phyloP scores from a whole-genome alignment of 2,113 vertebrate species.

The Dromaius novaehollandiae region DNA sequence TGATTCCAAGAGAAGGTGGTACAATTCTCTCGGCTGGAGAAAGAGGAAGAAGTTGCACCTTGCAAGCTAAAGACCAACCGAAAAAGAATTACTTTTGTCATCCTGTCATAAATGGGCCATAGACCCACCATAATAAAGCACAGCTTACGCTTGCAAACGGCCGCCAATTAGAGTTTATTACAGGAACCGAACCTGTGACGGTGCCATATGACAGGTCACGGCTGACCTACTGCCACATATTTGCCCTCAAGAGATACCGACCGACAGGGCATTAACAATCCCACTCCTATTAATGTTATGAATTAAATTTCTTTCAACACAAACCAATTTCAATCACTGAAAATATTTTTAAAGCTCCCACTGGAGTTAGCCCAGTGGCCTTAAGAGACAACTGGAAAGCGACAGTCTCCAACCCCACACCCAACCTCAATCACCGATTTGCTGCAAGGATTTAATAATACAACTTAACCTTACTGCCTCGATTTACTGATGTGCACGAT shows the following conservation, averaged over 20 bases:
- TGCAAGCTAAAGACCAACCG: neutral
- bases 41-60: neutral
- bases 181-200: neutral
- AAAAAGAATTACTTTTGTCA: neutral
- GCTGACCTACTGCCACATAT: neutral
- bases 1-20: neutral
- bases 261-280: neutral
- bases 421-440: neutral
- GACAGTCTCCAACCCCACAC: neutral
- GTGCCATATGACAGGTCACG: rapidly evolving
- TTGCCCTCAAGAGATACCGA: neutral
- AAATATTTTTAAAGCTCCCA: neutral
- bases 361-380: neutral
- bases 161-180: neutral
- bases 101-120: neutral
- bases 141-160: neutral
- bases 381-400: neutral
- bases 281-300: neutral
- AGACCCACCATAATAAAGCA: neutral
- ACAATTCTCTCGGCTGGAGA: neutral
- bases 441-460: neutral
- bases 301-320: neutral
- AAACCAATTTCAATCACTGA: neutral
- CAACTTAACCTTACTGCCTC: neutral
- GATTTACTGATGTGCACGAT: neutral